Evolutionary conservation across 2,113 vertebrate genomes (phyloP).

Genomic region (Pampusana beccarii): DNA sequence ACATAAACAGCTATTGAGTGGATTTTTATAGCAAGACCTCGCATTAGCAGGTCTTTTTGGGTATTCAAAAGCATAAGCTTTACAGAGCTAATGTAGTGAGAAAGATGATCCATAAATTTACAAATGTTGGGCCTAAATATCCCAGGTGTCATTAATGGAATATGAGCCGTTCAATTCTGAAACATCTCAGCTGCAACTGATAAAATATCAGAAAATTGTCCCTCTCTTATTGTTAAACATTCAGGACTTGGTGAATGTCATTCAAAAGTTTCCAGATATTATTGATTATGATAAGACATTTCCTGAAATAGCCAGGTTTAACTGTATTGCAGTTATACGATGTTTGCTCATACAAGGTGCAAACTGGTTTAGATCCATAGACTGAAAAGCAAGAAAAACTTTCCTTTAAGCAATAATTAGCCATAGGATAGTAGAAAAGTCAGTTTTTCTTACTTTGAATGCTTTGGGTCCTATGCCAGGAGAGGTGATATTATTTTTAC

Average conservation of each 20-base stretch:
- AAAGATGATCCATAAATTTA: neutral
- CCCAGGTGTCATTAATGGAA: neutral
- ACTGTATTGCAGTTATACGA: neutral
- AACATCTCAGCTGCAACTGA: neutral
- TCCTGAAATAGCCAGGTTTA: neutral
- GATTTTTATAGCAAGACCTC: neutral
- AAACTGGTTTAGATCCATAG: neutral
- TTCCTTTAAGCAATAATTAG: neutral
- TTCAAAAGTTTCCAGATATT: neutral
- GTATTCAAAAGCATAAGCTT: neutral
- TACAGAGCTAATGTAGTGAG: neutral
- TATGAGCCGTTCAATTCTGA: neutral
- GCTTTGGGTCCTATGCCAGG: slow-evolving; percentile 79
- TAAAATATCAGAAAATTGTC: neutral
- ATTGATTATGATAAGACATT: neutral
- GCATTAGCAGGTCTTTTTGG: neutral
- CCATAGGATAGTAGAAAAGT: neutral
- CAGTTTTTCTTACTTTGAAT: slow-evolving; percentile 84
- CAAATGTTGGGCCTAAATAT: neutral
- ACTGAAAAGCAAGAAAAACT: neutral
- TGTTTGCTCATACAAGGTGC: neutral
- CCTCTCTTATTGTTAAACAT: neutral
- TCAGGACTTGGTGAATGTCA: neutral
- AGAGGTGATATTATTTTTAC: slow-evolving; percentile 89
- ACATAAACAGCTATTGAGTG: neutral